Conservation (phyloP, 2,888 invertebrate species). For the Stegana nigrithorax region DNA sequence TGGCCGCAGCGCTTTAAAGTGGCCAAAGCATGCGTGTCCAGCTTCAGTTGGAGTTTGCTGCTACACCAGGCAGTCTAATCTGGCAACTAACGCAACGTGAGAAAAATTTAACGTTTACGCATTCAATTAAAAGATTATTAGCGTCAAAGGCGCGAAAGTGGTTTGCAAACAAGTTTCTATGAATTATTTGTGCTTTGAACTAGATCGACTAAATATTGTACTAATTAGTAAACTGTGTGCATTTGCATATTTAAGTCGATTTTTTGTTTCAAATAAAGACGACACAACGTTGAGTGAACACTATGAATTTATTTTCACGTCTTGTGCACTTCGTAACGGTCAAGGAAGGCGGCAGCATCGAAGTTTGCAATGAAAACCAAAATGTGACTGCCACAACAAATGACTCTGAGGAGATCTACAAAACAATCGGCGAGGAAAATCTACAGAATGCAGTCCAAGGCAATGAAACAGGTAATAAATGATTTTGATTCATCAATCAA, state of each 20-base stretch:
- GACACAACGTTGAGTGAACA: not conserved
- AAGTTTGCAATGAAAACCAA: not conserved
- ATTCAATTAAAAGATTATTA: no score
- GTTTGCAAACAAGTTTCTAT: no score
- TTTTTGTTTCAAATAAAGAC: no score
- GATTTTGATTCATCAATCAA: no score
- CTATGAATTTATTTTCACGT: conserved; percentile 3
- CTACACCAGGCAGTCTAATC: not conserved
- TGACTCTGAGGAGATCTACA: conserved; percentile 46
- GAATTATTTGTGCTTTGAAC: no score
- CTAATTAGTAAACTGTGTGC: no score
- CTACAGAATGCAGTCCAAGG: conserved; percentile 23
- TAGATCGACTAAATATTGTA: no score
- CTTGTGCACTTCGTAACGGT: not conserved
- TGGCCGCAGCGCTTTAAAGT: not conserved
- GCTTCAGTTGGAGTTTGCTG: not conserved
- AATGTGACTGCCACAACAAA: conserved; percentile 10
- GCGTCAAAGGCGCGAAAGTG: no score
- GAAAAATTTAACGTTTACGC: no score
- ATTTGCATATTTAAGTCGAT: no score
- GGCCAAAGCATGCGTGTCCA: not conserved
- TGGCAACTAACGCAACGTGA: no score
- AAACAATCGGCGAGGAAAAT: conserved; percentile 51
- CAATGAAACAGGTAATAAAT: conserved; percentile 37
- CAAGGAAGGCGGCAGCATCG: not conserved